Base-by-base conservation (phyloP, 2,113 vertebrate species). In the Sterrhoptilus dennistouni region DNA sequence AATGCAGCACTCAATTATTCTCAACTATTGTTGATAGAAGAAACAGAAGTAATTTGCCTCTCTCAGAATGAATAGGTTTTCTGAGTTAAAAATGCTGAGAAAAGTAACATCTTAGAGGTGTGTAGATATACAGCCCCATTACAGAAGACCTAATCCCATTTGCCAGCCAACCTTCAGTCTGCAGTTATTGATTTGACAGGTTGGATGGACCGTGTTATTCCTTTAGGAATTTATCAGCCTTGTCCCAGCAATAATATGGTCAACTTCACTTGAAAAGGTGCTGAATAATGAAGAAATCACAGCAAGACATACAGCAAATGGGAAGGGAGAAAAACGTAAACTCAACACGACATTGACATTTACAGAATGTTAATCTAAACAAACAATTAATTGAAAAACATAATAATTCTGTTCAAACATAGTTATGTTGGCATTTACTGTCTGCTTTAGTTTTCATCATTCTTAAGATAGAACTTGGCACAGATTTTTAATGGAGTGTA, bases 201-300 rank as follows among this genome's bases (percentile, higher is more conserved):
- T 50, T 13, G 14, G 38, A 88, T 75, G 36, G 19, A 79, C 47
- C 66, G 3, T 42, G 25, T 75, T 92, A 35, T 50, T 92, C 42
- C 81, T 87, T 94, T 44, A 54, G 45, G 40, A n/a, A 88, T 95
- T 95, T 85, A 87, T 91, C 54, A 77, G 19, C 38, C 54, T 85
- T 89, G n/a, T 93, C 33, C 47, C 63, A 70, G 53, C 29, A 93
- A 82, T 81, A 87, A 89, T 42, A 44, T 45, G 21, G 50, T 81
- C 54, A 86, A 52, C 13, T 88, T 49, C 40, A 61, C 36, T 71
- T 63, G 56, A 83, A 84, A 91, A 86, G 21, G 14, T 91, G 38
- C 70, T 71, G 29, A 81, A 53, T 36, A 86, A 76, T 69, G 22
- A 71, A 87, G 36, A 64, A 29, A 57, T 29, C 50, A 66, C n/a